phyloP scores from a whole-genome alignment of 1,140 invertebrate species.

The Anoplophora glabripennis region DNA sequence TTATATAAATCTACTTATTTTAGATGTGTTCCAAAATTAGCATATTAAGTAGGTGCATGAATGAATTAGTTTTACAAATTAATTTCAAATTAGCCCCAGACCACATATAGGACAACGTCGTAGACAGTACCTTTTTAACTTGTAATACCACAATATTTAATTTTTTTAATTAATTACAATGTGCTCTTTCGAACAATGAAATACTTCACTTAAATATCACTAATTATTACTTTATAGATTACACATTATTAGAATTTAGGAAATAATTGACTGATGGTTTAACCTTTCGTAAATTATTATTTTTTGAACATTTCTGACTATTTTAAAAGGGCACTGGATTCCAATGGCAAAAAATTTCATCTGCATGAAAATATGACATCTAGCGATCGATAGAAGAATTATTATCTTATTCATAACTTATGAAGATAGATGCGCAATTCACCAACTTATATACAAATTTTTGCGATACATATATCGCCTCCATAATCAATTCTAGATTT shows the following conservation, averaged over 20 bases:
- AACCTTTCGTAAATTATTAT: neutral
- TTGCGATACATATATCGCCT: too few species aligned
- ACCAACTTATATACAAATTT: neutral
- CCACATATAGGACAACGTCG: too few species aligned
- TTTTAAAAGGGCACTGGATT: neutral
- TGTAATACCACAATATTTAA: too few species aligned
- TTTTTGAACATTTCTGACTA: neutral
- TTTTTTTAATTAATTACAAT: too few species aligned
- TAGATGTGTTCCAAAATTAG: neutral
- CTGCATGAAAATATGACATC: conserved; percentile 8
- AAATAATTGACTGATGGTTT: conserved; percentile 2
- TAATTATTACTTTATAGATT: neutral
- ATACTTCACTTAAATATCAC: conserved; percentile 4
- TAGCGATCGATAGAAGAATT: conserved; percentile 8
- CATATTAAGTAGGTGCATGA: neutral
- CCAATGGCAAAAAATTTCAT: conserved; percentile 3
- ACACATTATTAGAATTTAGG: neutral
- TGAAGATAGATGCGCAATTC: neutral
- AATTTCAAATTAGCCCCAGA: neutral
- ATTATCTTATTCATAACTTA: neutral
- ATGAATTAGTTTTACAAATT: neutral
- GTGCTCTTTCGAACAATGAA: neutral
- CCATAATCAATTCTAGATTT: too few species aligned
- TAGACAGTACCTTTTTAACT: too few species aligned
- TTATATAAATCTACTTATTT: neutral